A percentile compares a stretch with the other conserved stretches of the same genome.
phyloP scores from a whole-genome alignment of 2,888 invertebrate genomes.

The Phlogophora meticulosa region DNA sequence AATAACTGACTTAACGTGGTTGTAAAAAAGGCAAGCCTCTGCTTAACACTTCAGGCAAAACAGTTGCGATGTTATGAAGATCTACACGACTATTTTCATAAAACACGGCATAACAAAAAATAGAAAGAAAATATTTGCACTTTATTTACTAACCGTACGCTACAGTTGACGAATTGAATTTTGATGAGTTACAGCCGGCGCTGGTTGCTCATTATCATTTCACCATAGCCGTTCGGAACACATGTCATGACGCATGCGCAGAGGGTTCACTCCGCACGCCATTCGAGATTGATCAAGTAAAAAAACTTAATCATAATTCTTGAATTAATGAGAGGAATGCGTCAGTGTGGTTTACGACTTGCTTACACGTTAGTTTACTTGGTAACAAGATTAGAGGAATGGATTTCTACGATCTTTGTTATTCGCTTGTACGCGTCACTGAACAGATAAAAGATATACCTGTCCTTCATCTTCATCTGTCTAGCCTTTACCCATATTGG shows the following conservation, averaged over 20 bases:
- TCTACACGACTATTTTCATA: no score
- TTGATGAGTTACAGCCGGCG: constrained; percentile 85
- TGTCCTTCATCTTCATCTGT: no score
- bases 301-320: constrained; percentile 17
- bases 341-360: constrained; percentile 27
- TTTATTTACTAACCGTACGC: constrained; percentile 75
- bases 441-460: no score
- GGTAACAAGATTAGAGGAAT: background rate
- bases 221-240: constrained; percentile 72
- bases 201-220: constrained; percentile 83
- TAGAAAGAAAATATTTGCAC: constrained; percentile 13
- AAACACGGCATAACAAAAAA: constrained; percentile 2
- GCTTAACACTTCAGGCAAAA: no score
- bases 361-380: constrained; percentile 25
- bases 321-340: constrained; percentile 8
- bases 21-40: no score
- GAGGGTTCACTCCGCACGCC: constrained; percentile 39
- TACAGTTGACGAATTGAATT: constrained; percentile 88
- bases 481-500: no score
- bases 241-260: constrained; percentile 45
- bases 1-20: no score
- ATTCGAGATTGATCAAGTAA: constrained; percentile 22
- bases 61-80: no score
- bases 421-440: background rate
- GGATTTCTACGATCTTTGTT: background rate